phyloP scores from a whole-genome alignment of 2,113 vertebrate genomes.

The Thymallus thymallus region DNA sequence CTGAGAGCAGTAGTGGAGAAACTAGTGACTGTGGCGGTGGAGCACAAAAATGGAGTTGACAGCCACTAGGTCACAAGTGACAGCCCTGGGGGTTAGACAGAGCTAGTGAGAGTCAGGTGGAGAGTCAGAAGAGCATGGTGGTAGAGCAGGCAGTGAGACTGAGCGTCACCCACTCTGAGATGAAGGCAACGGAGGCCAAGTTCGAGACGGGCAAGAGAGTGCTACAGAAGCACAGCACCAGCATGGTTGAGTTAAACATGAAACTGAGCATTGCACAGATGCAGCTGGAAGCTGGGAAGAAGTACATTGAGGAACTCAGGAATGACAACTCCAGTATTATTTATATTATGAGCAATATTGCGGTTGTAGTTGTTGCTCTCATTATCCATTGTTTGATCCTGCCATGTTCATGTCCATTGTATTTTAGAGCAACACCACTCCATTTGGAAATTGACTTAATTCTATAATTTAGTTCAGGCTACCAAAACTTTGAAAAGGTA shows the following conservation, averaged over 20 bases:
- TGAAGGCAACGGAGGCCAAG: constrained; percentile 15
- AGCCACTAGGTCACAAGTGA: constrained; percentile 66
- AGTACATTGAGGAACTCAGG: constrained; percentile 30
- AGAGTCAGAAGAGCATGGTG: constrained; percentile 47
- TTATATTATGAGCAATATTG: neutral
- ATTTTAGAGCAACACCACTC: neutral
- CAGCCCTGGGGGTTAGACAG: constrained; percentile 65
- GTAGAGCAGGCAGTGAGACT: constrained; percentile 56
- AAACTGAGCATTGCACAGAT: constrained; percentile 18
- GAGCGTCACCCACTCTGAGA: constrained; percentile 55
- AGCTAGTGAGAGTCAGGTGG: constrained; percentile 55
- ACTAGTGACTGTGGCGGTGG: constrained; percentile 45
- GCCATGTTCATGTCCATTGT: neutral
- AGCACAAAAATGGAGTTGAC: constrained; percentile 71
- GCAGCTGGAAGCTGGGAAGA: neutral
- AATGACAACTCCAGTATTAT: neutral
- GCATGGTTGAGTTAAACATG: constrained; percentile 8
- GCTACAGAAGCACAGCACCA: constrained; percentile 9
- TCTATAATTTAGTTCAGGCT: too few species aligned
- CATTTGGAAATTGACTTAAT: neutral
- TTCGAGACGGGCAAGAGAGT: constrained; percentile 7
- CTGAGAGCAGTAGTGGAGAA: constrained; percentile 57
- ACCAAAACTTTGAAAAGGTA: too few species aligned
- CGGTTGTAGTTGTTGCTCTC: neutral
- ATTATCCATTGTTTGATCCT: neutral